Percentiles rank a stretch among this genome's conserved stretches.
phyloP scores from a whole-genome alignment of 1,140 invertebrate genomes.

The Plodia interpunctella region DNA sequence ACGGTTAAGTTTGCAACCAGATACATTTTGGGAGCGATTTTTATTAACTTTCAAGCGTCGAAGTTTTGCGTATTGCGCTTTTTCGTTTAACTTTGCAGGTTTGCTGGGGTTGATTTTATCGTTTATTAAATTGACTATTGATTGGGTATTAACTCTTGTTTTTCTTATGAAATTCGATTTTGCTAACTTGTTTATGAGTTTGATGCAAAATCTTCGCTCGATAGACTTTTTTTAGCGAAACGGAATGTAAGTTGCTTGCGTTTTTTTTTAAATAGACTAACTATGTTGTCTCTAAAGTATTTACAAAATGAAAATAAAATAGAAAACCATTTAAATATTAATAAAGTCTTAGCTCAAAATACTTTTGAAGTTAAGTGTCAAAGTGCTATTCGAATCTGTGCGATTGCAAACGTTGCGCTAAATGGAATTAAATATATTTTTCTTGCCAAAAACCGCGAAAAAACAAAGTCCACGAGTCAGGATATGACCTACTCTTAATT shows the following conservation, averaged over 20 bases:
- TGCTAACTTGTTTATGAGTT: not conserved
- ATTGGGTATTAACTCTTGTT: slow-evolving; percentile 26
- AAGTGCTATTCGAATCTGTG: too few species aligned
- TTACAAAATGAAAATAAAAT: too few species aligned
- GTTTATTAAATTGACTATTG: slow-evolving; percentile 40
- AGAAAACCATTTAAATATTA: too few species aligned
- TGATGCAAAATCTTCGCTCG: not conserved
- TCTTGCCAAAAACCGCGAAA: not conserved
- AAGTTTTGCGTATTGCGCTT: slow-evolving; percentile 39
- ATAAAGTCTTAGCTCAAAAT: too few species aligned
- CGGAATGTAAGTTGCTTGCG: too few species aligned
- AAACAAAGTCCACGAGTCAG: not conserved
- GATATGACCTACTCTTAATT: slow-evolving; percentile 10
- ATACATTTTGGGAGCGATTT: slow-evolving; percentile 66
- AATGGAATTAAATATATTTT: too few species aligned
- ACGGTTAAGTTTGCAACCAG: slow-evolving; percentile 48
- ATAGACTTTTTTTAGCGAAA: not conserved
- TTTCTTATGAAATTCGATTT: slow-evolving; percentile 1
- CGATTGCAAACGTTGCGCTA: too few species aligned
- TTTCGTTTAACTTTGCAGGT: slow-evolving; percentile 38
- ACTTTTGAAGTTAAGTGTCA: too few species aligned
- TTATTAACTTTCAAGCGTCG: slow-evolving; percentile 62
- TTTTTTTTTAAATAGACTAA: too few species aligned
- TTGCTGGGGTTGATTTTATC: slow-evolving; percentile 49
- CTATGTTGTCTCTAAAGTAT: too few species aligned